Evolutionary conservation across 2,113 vertebrate genomes (phyloP).

Genomic region (Stomatorhinus ivindoensis): DNA sequence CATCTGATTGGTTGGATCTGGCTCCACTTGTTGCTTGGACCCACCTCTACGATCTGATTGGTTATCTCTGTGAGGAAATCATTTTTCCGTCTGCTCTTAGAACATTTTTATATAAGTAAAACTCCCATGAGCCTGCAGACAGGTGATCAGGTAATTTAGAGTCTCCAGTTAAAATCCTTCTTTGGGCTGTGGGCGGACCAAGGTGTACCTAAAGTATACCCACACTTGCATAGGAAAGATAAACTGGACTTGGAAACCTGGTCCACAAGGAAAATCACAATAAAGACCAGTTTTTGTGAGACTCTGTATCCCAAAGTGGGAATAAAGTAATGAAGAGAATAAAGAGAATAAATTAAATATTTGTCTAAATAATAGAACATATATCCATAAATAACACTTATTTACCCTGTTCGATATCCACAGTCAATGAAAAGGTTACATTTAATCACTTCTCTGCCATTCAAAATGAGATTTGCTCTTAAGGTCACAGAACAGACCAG

Average conservation of each 20-base stretch:
- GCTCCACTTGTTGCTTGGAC: too few relatives aligned
- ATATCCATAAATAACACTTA: neutral
- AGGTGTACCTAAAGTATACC: neutral
- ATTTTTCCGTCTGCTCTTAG: too few relatives aligned
- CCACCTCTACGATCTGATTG: too few relatives aligned
- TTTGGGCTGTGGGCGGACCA: neutral
- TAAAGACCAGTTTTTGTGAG: neutral
- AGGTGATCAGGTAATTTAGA: neutral
- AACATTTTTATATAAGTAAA: too few relatives aligned
- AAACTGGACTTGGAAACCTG: neutral
- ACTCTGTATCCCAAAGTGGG: neutral
- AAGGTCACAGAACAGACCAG: neutral
- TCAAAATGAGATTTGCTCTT: neutral
- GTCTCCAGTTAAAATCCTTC: neutral
- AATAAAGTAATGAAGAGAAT: neutral
- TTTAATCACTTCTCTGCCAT: neutral
- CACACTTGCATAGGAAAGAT: neutral
- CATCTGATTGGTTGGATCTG: too few relatives aligned
- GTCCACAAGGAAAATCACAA: neutral
- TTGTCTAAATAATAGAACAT: neutral
- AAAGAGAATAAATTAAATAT: neutral
- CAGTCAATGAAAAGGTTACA: neutral
- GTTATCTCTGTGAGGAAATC: too few relatives aligned
- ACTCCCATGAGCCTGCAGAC: neutral
- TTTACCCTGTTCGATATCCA: neutral